Evolutionary conservation across 2,888 invertebrate species (phyloP).

Genomic region (Atherix ibis): DNA sequence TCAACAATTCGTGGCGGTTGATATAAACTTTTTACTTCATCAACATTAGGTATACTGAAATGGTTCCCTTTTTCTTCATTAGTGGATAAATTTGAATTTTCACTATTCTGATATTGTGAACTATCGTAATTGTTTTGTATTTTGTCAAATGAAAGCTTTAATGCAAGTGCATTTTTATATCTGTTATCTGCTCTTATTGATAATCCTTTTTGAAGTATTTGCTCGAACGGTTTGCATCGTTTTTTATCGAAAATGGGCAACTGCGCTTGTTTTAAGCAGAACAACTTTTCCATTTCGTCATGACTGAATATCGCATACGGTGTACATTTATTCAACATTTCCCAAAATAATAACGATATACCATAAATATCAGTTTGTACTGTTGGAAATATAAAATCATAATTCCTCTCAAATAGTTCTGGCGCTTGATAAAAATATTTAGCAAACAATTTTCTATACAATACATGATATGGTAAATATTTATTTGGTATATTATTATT

Average conservation of each 20-base stretch:
- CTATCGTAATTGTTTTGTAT: neutral
- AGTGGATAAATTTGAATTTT: neutral
- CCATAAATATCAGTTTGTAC: slow-evolving; percentile 12
- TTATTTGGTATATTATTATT: slow-evolving; percentile 5
- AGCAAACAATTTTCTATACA: slow-evolving; percentile 12
- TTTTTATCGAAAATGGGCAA: slow-evolving; percentile 11
- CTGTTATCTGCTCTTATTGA: slow-evolving; percentile 8
- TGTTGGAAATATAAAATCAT: slow-evolving; percentile 13
- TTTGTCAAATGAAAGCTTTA: slow-evolving; percentile 7
- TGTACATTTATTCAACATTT: slow-evolving; percentile 13
- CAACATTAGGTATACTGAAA: neutral
- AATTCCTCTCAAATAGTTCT: slow-evolving; percentile 8
- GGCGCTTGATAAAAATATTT: slow-evolving; percentile 14
- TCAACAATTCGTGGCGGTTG: neutral
- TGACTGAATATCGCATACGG: slow-evolving; percentile 13
- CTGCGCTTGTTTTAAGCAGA: slow-evolving; percentile 6
- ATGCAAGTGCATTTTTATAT: slow-evolving; percentile 7
- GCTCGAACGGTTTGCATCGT: slow-evolving; percentile 8
- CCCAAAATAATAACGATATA: slow-evolving; percentile 14
- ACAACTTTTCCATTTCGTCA: slow-evolving; percentile 11
- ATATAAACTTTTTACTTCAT: neutral
- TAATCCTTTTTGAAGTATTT: slow-evolving; percentile 10
- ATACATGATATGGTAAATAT: slow-evolving; percentile 12
- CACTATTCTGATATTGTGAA: neutral
- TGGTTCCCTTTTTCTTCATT: neutral